Conservation (phyloP, 2,113 vertebrate species). For the Oceanites oceanicus region DNA sequence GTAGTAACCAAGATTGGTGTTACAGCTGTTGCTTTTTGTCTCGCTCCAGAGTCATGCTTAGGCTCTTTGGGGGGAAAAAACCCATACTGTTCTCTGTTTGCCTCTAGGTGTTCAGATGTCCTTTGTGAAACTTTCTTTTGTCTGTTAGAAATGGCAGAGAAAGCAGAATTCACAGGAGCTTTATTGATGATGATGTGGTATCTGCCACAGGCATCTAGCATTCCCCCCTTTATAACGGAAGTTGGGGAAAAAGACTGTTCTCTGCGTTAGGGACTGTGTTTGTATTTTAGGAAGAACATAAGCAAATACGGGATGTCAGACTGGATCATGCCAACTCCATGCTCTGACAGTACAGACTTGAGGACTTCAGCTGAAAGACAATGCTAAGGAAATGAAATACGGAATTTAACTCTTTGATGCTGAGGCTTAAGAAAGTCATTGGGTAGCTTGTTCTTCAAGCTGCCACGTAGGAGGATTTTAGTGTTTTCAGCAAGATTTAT, state of each 20-base stretch:
- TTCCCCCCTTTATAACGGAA: neutral
- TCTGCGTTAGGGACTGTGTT: neutral
- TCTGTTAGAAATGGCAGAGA: neutral
- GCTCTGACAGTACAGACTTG: neutral
- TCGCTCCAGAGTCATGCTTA: neutral
- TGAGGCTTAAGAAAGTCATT: neutral
- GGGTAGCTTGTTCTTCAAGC: neutral
- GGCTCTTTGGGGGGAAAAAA: neutral
- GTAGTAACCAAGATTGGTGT: neutral
- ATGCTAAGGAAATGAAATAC: neutral
- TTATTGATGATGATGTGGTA: neutral
- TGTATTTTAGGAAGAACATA: neutral
- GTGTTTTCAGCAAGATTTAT: neutral
- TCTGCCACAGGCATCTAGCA: neutral
- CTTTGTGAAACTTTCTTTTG: neutral
- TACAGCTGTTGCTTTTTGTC: neutral
- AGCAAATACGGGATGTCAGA: neutral
- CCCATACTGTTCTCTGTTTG: neutral
- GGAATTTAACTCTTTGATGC: neutral
- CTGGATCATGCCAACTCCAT: neutral
- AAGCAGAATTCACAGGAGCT: neutral
- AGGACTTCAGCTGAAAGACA: neutral
- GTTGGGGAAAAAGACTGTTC: neutral
- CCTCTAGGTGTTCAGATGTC: neutral
- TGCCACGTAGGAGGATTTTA: rapidly evolving